Base-by-base conservation (phyloP, 2,797 vertebrate genomes). In the Phyllotis vaccarum region DNA sequence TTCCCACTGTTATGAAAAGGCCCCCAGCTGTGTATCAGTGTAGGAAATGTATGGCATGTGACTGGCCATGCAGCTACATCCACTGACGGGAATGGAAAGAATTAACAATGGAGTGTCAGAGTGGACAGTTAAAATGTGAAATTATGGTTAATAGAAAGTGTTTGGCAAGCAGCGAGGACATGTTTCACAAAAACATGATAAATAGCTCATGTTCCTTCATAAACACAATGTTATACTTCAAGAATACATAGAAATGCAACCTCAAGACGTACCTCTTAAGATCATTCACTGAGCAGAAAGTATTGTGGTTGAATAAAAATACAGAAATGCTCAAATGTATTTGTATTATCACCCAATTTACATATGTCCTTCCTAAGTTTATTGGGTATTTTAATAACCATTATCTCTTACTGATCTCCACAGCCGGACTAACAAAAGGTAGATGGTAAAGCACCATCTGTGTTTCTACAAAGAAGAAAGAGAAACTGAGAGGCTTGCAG, bases 221-320 rank as follows among this genome's bases (percentile, higher is more conserved):
- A 86, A n/a, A 40, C 60, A 86, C 58, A 49, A 1, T 46, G 78
- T 56, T 56, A 49, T 86, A 68, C 68, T 17, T 86, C 46, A 54
- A 89, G 11, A 16, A 70, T 34, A 56, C n/a, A 52, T 43, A 43
- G 87, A 31, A 90, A 90, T 24, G 0, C 2, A n/a, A 82, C 16
- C 22, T 58, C 5, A 85, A 76, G 49, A 68, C 56, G 22, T 54
- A 66, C 22, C 37, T n/a, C 60, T 82, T 19, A 52, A 89, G 74
- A 89, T 31, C 79, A 66, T 22, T 58, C 8, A 52, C 49, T n/a
- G 72, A 75, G 56, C 7, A 56, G 80, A 89, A 97, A 95, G n/a
- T 43, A 40, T 62, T 89, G 43, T 62, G 60, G 16, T 52, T 82
- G 62, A 93, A 86, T 17, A 81, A 90, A 60, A 43, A 72, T 27